phyloP scores from a whole-genome alignment of 2,113 vertebrate genomes.

The Toxotes jaculatrix region DNA sequence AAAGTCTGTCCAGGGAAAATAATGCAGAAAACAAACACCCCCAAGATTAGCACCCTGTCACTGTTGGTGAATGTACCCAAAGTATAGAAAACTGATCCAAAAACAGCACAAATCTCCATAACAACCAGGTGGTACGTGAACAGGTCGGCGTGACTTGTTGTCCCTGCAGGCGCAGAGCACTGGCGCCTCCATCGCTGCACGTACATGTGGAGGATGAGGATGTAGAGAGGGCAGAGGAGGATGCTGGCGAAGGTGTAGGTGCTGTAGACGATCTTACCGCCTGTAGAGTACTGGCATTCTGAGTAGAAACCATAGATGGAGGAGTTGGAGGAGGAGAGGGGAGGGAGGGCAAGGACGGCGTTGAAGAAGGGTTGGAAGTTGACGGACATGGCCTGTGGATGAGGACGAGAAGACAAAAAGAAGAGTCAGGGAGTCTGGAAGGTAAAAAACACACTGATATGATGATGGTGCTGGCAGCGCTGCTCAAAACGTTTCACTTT shows the following conservation, averaged over 20 bases:
- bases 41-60: fast-evolving
- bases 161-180: not conserved
- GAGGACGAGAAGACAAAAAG: not conserved
- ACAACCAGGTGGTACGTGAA: slow-evolving; percentile 34
- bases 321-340: not conserved
- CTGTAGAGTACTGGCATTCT: fast-evolving
- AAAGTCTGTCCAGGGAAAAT: not conserved
- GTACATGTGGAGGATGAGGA: slow-evolving; percentile 39
- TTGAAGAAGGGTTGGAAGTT: not conserved
- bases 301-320: fast-evolving
- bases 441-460: no score
- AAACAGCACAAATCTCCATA: not conserved
- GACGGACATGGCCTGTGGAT: slow-evolving; percentile 12
- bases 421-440: no score
- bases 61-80: fast-evolving
- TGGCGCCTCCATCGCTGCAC: not conserved
- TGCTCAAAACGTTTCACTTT: no score
- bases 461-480: no score
- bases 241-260: not conserved
- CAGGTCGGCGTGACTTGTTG: slow-evolving; percentile 25
- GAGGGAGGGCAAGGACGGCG: not conserved
- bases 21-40: fast-evolving
- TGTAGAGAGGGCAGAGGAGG: slow-evolving; percentile 25
- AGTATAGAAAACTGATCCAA: fast-evolving
- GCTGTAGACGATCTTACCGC: fast-evolving